phyloP scores from a whole-genome alignment of 2,113 vertebrate species.

The Gorilla gorilla region DNA sequence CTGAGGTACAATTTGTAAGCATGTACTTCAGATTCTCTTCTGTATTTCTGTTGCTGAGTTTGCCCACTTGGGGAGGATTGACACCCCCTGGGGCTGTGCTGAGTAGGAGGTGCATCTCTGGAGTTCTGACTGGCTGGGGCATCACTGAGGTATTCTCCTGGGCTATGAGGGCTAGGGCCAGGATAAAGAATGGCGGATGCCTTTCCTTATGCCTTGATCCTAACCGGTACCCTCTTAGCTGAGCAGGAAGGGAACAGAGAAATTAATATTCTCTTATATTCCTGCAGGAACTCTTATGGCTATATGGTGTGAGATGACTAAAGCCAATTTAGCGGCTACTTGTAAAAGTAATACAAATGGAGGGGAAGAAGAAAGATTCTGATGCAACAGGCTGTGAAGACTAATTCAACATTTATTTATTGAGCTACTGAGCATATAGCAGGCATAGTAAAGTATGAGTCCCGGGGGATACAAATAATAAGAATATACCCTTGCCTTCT shows the following conservation, averaged over 20 bases:
- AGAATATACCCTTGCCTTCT: not conserved
- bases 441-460: not conserved
- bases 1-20: not conserved
- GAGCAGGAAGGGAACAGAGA: not conserved
- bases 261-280: constrained; percentile 5
- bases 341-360: constrained; percentile 48
- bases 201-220: not conserved
- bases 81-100: not conserved
- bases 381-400: constrained; percentile 47
- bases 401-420: constrained; percentile 33
- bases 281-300: not conserved
- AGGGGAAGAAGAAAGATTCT: constrained; percentile 44
- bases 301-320: constrained; percentile 39
- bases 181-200: not conserved
- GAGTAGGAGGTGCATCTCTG: not conserved
- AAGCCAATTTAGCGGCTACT: constrained; percentile 54
- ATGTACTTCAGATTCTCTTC: not conserved
- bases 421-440: constrained; percentile 11
- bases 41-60: not conserved
- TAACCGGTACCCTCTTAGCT: not conserved
- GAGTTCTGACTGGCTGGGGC: not conserved
- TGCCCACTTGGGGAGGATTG: not conserved
- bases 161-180: not conserved
- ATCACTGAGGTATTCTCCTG: not conserved
- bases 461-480: not conserved